Evolutionary conservation across 2,888 invertebrate genomes (phyloP).

Genomic region (Philaethria dido): DNA sequence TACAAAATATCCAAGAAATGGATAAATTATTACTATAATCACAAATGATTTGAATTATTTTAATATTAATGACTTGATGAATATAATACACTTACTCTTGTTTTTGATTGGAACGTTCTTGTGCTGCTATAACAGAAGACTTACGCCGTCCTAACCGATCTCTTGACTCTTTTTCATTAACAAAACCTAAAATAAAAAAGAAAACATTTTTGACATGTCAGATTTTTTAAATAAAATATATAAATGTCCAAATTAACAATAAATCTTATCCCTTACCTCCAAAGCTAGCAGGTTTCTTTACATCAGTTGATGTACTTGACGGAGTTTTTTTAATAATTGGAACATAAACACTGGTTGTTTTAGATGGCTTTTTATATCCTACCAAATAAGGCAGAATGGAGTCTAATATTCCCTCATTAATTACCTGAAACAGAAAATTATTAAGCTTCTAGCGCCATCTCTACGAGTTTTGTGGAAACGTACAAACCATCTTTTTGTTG

Average conservation of each 20-base stretch:
- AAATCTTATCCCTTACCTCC: conserved; percentile 62
- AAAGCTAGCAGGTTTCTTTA: conserved; percentile 81
- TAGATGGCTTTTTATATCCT: conserved; percentile 79
- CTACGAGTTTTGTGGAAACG: neutral
- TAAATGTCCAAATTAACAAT: too few species aligned
- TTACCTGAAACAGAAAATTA: conserved; percentile 82
- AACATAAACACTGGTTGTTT: conserved; percentile 79
- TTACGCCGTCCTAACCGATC: conserved; percentile 78
- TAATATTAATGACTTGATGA: too few species aligned
- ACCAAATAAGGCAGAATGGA: conserved; percentile 91
- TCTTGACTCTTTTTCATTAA: conserved; percentile 74
- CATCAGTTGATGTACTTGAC: conserved; percentile 60
- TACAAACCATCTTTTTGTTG: neutral
- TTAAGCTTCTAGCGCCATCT: conserved; percentile 31
- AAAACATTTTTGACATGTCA: neutral
- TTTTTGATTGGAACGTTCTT: conserved; percentile 70
- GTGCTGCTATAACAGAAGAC: conserved; percentile 69
- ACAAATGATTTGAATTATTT: neutral
- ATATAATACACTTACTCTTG: conserved; percentile 72
- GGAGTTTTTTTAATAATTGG: conserved; percentile 81
- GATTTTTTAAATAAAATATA: neutral
- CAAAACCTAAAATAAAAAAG: conserved; percentile 59
- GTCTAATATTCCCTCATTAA: conserved; percentile 92
- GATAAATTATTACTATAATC: neutral
- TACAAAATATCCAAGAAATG: neutral